Percentiles rank a stretch among this genome's conserved stretches.
Conservation (phyloP, 92 coral and sea anemone genomes). For the Phenganax subtilis region DNA sequence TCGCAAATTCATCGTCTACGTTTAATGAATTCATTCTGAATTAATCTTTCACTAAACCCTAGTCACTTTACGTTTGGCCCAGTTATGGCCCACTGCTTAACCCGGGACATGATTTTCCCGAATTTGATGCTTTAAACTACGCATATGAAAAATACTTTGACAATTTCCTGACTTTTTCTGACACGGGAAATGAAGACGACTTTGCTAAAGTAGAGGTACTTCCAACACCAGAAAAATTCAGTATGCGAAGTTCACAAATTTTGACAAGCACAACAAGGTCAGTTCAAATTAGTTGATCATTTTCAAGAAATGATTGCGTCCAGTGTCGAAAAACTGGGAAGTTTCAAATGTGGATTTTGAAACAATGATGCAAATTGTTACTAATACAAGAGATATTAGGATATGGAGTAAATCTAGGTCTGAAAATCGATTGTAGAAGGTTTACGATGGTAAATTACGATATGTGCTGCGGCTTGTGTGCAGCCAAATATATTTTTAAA, state of each 20-base stretch:
- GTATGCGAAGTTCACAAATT: conserved; percentile 41
- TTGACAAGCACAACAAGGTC: conserved; percentile 28
- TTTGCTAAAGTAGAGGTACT: conserved; percentile 26
- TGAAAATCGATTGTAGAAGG: too few relatives aligned
- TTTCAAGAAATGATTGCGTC: conserved; percentile 26
- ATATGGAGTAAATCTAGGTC: too few relatives aligned
- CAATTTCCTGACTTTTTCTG: background rate
- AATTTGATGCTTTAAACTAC: background rate
- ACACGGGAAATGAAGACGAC: conserved; percentile 11
- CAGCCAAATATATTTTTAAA: too few relatives aligned
- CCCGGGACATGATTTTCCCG: too few relatives aligned
- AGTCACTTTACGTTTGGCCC: too few relatives aligned
- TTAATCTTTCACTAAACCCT: too few relatives aligned
- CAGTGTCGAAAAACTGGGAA: conserved; percentile 31
- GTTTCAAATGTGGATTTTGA: conserved; percentile 37
- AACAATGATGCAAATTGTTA: conserved; percentile 35
- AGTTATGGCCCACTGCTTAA: too few relatives aligned
- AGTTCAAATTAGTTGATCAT: conserved; percentile 27
- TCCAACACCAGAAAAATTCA: conserved; percentile 21
- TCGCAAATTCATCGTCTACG: too few relatives aligned
- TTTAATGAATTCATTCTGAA: too few relatives aligned
- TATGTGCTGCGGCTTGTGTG: too few relatives aligned
- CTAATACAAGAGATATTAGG: too few relatives aligned
- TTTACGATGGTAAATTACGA: too few relatives aligned
- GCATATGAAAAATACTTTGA: conserved; percentile 11